Base-by-base conservation (phyloP, 2,888 invertebrate species). In the Tyria jacobaeae region DNA sequence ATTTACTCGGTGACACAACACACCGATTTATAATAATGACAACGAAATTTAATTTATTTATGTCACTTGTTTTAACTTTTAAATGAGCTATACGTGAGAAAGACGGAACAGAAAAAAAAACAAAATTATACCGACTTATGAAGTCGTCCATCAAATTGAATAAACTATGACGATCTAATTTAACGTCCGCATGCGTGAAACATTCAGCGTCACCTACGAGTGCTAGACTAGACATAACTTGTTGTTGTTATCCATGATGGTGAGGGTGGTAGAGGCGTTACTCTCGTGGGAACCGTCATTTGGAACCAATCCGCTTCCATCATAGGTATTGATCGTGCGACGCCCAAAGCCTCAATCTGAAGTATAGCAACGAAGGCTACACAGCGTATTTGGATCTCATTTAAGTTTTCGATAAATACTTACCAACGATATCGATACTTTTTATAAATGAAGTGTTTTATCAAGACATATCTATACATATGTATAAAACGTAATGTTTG, bases 251-350 rank as follows among this genome's bases (percentile, higher is more conserved):
- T 12, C 44, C 10, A 44, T 21, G 12, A 44, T 44, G 31, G 44
- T 31, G 10, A 44, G 27, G 55, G 68, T 56, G 66, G 71, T 41
- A 21, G 74, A 75, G 71, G 76, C 69, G 76, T 62, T 37, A 44
- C 39, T 39, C 27, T 56, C 80, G 79, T 88, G 88, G 75, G 88
- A 89, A 83, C 67, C 21, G 65, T 62, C 88, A 87, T 70, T 77
- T 89, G 89, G 67, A 71, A 58, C 87, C 89, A 86, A 88, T 87
- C 83, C 78, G 64, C 57, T 70, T 53, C 73, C 66, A 66, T 75
- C 62, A 55, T 58, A 60, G 41, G 69, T 89, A 89, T 89, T 82
- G 88, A 89, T 89, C 88, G 79, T 67, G 63, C 57, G 72, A 77
- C 76, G 73, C 74, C 76, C 69, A 65, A 57, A 70, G 50, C 62